Conservation (phyloP, 37 sponge, comb jelly and placozoan species). For the Agelas oroides region DNA sequence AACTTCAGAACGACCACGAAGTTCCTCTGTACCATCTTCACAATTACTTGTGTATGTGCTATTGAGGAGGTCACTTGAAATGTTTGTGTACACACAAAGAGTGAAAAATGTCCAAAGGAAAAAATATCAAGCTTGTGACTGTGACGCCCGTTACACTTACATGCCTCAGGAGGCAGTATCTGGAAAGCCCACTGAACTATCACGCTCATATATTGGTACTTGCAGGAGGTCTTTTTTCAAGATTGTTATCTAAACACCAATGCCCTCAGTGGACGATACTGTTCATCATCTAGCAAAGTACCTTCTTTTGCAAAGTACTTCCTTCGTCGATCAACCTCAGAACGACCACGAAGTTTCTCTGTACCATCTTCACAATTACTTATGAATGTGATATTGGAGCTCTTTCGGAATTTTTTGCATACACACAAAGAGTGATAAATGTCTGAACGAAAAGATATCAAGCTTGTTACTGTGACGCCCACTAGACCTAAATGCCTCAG, state of each 20-base stretch:
- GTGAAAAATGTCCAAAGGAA: slow-evolving; percentile 3
- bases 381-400: not conserved
- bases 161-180: slow-evolving; percentile 6
- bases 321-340: not conserved
- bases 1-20: not conserved
- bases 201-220: not conserved
- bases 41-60: too few relatives aligned
- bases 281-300: not conserved
- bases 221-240: not conserved
- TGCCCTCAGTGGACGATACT: not conserved
- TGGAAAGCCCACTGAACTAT: not conserved
- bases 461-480: not conserved
- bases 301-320: not conserved
- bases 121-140: not conserved
- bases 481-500: not conserved
- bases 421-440: not conserved
- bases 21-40: not conserved
- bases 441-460: slow-evolving; percentile 4
- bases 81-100: not conserved
- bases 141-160: not conserved
- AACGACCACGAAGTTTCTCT: not conserved
- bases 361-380: not conserved
- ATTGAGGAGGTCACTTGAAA: not conserved
- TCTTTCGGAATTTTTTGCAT: not conserved
- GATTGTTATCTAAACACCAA: not conserved